A percentile compares a stretch with the other conserved stretches of the same genome.
phyloP scores from a whole-genome alignment of 2,797 vertebrate genomes.

The Botia kubotai region DNA sequence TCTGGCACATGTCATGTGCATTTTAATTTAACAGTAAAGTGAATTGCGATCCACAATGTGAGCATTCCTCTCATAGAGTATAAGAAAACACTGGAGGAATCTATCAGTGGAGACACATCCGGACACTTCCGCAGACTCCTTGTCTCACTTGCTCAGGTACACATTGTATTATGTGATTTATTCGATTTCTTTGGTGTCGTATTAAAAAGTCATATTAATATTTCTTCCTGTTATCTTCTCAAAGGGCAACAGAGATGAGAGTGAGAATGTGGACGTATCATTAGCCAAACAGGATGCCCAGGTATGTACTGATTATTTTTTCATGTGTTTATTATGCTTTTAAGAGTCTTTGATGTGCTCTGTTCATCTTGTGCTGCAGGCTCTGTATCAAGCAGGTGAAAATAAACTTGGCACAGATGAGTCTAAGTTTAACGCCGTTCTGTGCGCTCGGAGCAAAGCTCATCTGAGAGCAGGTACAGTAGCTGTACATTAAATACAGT shows the following conservation, averaged over 20 bases:
- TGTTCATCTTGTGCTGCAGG: slow-evolving; percentile 68
- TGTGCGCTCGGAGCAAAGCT: slow-evolving; percentile 90
- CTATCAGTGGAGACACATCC: slow-evolving; percentile 92
- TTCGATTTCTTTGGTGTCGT: no score
- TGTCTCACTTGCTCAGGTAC: slow-evolving; percentile 92
- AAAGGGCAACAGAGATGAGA: slow-evolving; percentile 94
- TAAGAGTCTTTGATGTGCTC: not conserved
- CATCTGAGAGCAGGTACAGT: slow-evolving; percentile 80
- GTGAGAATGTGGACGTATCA: slow-evolving; percentile 85
- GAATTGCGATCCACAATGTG: no score
- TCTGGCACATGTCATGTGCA: not conserved
- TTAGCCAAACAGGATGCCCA: slow-evolving; percentile 93
- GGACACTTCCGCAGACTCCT: slow-evolving; percentile 95
- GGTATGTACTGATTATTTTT: slow-evolving; percentile 73
- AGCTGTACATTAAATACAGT: slow-evolving; percentile 40
- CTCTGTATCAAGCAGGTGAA: slow-evolving; percentile 93
- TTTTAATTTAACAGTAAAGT: slow-evolving; percentile 7
- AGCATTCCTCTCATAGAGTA: slow-evolving; percentile 78
- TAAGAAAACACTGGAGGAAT: slow-evolving; percentile 91
- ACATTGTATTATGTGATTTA: not conserved
- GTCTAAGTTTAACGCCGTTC: slow-evolving; percentile 95
- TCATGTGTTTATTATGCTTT: not conserved
- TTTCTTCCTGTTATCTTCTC: slow-evolving; percentile 14
- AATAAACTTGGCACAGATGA: slow-evolving; percentile 96
- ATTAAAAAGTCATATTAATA: slow-evolving; percentile 3